phyloP scores from a whole-genome alignment of 2,113 vertebrate species.

The Cheirogaleus medius region DNA sequence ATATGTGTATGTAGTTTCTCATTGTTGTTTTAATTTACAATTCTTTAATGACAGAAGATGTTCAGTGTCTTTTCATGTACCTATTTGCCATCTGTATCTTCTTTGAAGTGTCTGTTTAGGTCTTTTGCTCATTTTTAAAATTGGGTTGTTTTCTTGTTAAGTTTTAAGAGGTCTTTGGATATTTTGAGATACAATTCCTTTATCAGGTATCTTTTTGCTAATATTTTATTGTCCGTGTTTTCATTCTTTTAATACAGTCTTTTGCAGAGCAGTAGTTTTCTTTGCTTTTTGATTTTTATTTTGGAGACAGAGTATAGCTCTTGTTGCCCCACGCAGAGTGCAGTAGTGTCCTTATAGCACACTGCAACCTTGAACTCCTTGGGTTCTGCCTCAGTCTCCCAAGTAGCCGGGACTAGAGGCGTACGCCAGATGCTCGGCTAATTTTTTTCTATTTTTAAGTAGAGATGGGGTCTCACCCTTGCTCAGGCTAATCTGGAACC shows the following conservation, averaged over 20 bases:
- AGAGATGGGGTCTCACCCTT: no score
- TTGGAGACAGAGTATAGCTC: neutral
- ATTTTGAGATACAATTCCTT: neutral
- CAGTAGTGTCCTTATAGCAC: no score
- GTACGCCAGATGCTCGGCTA: no score
- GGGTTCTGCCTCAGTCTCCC: no score
- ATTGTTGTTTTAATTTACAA: neutral
- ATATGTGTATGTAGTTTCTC: neutral
- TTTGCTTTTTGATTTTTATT: neutral
- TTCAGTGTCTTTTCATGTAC: neutral
- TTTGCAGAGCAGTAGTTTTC: no score
- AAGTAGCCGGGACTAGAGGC: no score
- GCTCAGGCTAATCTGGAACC: no score
- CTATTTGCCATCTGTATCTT: neutral
- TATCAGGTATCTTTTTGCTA: neutral
- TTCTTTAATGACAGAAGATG: neutral
- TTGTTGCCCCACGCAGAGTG: no score
- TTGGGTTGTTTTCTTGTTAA: neutral
- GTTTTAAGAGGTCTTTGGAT: neutral
- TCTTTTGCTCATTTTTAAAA: neutral
- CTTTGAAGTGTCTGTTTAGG: neutral
- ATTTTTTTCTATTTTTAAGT: no score
- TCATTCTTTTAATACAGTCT: no score
- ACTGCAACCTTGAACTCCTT: no score
- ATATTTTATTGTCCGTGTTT: no score